Percentiles rank a stretch among this genome's conserved stretches.
These are phyloP conservation scores for Trichomycterus rosablanca DNA, from an alignment of 2,113 vertebrate genomes.

Conservation along the genomic window DNA sequence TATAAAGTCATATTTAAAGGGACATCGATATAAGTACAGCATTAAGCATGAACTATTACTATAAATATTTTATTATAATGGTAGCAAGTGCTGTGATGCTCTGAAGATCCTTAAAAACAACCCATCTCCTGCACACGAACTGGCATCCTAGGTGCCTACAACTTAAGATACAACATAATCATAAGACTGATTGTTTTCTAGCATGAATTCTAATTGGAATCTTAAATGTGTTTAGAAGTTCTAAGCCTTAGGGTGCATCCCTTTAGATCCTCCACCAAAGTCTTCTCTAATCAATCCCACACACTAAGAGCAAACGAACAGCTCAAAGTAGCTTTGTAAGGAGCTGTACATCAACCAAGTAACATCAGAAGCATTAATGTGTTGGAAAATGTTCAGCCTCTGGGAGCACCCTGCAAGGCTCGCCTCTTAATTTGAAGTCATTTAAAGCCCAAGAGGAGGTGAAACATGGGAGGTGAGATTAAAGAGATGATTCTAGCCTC, in stretches of 20 bases:
- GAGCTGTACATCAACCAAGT: constrained; percentile 31
- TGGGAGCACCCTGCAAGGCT: constrained; percentile 46
- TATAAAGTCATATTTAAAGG: too few relatives aligned
- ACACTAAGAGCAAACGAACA: constrained; percentile 36
- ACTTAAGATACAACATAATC: constrained; percentile 29
- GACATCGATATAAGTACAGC: too few relatives aligned
- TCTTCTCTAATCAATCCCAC: constrained; percentile 56
- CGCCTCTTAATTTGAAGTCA: constrained; percentile 41
- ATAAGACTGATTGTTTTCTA: constrained; percentile 18
- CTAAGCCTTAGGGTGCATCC: constrained; percentile 45
- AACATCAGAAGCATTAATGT: constrained; percentile 48
- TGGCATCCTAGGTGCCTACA: constrained; percentile 54
- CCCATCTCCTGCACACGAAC: constrained; percentile 54
- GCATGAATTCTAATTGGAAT: constrained; percentile 17
- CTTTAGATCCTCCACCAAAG: constrained; percentile 47
- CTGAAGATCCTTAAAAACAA: too few relatives aligned
- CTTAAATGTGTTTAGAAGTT: constrained; percentile 49
- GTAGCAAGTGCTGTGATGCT: too few relatives aligned
- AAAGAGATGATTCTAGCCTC: constrained; percentile 35
- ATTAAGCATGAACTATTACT: too few relatives aligned
- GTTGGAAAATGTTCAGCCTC: constrained; percentile 50
- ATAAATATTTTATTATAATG: too few relatives aligned
- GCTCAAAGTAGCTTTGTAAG: constrained; percentile 22
- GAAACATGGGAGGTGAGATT: constrained; percentile 27
- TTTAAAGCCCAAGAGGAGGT: constrained; percentile 35